Evolutionary conservation across 2,113 vertebrate genomes (phyloP).

Genomic region (Axis porcinus): DNA sequence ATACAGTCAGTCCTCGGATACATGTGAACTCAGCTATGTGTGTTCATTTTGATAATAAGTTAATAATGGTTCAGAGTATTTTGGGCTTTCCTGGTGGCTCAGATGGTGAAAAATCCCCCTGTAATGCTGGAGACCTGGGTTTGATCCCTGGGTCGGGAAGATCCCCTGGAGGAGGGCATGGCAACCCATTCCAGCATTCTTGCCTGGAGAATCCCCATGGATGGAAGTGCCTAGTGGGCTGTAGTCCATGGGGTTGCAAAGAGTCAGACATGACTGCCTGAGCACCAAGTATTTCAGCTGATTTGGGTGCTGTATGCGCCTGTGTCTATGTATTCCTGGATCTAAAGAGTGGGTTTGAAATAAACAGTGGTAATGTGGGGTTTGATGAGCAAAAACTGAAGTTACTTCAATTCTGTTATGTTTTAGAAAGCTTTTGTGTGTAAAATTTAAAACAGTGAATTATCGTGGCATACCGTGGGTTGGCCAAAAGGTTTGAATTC

Average conservation of each 20-base stretch:
- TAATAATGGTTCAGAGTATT: background rate
- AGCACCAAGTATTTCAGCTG: background rate
- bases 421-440: background rate
- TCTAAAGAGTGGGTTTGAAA: background rate
- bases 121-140: background rate
- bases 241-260: background rate
- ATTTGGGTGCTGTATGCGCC: background rate
- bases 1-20: fast-evolving
- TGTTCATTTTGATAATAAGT: background rate
- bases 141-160: background rate
- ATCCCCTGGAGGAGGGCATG: background rate
- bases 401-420: background rate
- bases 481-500: background rate
- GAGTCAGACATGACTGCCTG: fast-evolving
- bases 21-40: background rate
- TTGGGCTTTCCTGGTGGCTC: background rate
- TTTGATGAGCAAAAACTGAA: background rate
- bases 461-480: background rate
- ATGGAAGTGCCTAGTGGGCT: background rate
- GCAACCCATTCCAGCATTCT: background rate
- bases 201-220: background rate
- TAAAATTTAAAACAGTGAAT: background rate
- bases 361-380: background rate
- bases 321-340: background rate
- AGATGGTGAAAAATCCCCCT: background rate